A percentile compares a stretch with the other conserved stretches of the same genome.
Conservation (phyloP, 2,888 invertebrate genomes). For the Ditula angustiorana region DNA sequence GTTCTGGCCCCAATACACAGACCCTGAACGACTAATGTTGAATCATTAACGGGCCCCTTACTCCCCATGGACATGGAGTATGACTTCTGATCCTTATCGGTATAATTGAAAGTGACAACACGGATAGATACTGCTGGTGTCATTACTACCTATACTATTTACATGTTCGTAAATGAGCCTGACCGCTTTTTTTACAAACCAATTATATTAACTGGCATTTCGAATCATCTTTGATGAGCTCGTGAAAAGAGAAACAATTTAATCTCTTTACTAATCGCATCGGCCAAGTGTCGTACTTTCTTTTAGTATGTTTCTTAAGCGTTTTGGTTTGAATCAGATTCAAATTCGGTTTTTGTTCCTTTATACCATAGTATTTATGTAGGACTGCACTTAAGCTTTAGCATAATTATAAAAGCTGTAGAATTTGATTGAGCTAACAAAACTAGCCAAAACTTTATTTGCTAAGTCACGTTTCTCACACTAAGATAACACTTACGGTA, state of each 20-base stretch:
- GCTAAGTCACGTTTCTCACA: too few species aligned
- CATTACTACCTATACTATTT: slow-evolving; percentile 11
- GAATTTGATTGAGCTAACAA: too few species aligned
- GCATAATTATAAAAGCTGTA: too few species aligned
- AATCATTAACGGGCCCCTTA: slow-evolving; percentile 66
- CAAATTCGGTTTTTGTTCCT: too few species aligned
- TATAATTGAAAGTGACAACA: slow-evolving; percentile 38
- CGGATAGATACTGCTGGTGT: slow-evolving; percentile 17
- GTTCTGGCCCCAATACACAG: slow-evolving; percentile 71
- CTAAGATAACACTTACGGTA: too few species aligned
- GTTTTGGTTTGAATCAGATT: too few species aligned
- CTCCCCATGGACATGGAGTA: slow-evolving; percentile 66
- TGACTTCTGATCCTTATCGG: slow-evolving; percentile 66
- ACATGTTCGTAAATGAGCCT: slow-evolving; percentile 17
- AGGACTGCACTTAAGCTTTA: too few species aligned
- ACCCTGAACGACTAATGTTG: slow-evolving; percentile 73
- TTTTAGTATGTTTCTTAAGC: too few species aligned
- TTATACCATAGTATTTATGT: too few species aligned
- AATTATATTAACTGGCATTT: neutral
- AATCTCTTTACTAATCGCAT: too few species aligned
- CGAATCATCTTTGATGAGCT: neutral
- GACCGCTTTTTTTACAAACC: neutral
- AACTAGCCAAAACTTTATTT: too few species aligned
- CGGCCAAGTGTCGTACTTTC: too few species aligned
- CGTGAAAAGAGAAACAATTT: neutral